Conservation (phyloP, 2,797 vertebrate genomes). For the Microctenopoma stevenorrisi region DNA sequence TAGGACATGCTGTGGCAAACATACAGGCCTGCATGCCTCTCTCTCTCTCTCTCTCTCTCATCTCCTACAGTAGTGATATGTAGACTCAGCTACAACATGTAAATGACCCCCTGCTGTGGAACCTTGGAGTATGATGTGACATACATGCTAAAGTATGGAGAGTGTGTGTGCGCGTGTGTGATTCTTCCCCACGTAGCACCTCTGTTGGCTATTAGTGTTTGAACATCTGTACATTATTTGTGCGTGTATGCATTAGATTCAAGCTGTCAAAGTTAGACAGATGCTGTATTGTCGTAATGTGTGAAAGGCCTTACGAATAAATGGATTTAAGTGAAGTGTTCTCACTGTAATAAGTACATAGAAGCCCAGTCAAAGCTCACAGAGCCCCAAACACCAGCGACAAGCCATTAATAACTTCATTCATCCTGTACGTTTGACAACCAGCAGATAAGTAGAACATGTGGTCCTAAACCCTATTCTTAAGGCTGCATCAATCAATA, state of each 20-base stretch:
- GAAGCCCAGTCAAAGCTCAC: background rate
- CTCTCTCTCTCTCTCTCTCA: constrained; percentile 29
- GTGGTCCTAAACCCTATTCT: background rate
- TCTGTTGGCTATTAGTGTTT: constrained; percentile 13
- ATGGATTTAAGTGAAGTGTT: constrained; percentile 21
- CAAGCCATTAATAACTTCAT: background rate
- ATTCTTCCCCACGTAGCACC: constrained; percentile 7
- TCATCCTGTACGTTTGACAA: background rate
- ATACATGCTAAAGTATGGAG: constrained; percentile 20
- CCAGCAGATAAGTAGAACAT: background rate
- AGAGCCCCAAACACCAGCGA: constrained; percentile 4
- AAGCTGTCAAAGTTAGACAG: constrained; percentile 50
- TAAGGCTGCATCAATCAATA: constrained; percentile 1
- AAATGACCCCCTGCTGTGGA: constrained; percentile 75
- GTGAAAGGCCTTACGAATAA: constrained; percentile 18
- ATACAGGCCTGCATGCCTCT: constrained; percentile 11
- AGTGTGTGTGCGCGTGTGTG: constrained; percentile 14
- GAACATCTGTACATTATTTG: constrained; percentile 34
- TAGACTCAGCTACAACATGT: constrained; percentile 74
- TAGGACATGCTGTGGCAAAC: constrained; percentile 49
- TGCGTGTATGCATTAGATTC: constrained; percentile 13
- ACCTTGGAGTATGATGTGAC: constrained; percentile 19
- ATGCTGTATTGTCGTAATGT: constrained; percentile 14
- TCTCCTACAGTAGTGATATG: constrained; percentile 62
- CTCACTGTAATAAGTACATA: constrained; percentile 8